Evolutionary conservation across 2,113 vertebrate species (phyloP).

Genomic region (Corythaeola cristata): DNA sequence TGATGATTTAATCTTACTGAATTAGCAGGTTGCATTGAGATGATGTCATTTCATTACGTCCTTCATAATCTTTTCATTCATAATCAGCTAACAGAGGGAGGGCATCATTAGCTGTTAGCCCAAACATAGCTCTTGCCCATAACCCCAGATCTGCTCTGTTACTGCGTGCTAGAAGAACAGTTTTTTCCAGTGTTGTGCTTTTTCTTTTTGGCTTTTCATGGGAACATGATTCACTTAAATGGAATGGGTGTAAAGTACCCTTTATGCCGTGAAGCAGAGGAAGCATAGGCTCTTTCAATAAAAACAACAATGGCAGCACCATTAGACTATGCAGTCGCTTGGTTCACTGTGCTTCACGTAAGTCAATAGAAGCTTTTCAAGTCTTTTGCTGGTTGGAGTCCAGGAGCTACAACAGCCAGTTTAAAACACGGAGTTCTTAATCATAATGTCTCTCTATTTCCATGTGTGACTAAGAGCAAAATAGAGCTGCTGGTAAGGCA

Average conservation of each 20-base stretch:
- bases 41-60: slow-evolving; percentile 22
- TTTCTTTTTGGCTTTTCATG: neutral
- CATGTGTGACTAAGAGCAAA: neutral
- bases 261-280: neutral
- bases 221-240: neutral
- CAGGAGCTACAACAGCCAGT: neutral
- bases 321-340: neutral
- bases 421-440: neutral
- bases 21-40: neutral
- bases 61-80: slow-evolving; percentile 47
- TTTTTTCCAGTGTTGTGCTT: neutral
- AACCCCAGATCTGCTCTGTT: neutral
- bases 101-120: slow-evolving; percentile 31
- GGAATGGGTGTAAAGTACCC: neutral
- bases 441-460: neutral
- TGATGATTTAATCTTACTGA: neutral
- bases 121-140: neutral
- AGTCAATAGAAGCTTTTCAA: neutral
- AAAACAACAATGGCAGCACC: neutral
- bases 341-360: neutral
- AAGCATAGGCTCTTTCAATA: slow-evolving; percentile 18
- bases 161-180: neutral
- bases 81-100: slow-evolving; percentile 17
- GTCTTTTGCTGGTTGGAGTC: neutral
- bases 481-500: neutral